phyloP scores from a whole-genome alignment of 1,140 invertebrate genomes.

The Teleogryllus occipitalis region DNA sequence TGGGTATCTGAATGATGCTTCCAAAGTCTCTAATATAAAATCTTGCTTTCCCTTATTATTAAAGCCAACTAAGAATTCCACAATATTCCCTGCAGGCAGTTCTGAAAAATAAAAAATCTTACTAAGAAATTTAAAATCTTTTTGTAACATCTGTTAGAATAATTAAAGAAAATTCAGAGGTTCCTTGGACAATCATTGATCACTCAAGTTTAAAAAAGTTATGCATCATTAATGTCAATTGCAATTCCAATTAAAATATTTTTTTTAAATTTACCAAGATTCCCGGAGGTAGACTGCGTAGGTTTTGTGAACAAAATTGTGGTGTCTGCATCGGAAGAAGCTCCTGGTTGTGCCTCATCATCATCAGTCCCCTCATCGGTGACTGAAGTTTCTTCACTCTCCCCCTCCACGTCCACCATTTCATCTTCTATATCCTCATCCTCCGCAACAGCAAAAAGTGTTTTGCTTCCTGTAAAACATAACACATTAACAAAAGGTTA shows the following conservation, averaged over 20 bases:
- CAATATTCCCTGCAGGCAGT: constrained; percentile 81
- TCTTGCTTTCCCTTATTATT: constrained; percentile 87
- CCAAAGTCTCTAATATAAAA: constrained; percentile 85
- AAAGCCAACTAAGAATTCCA: constrained; percentile 94
- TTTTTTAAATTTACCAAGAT: constrained; percentile 34
- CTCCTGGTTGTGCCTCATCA: constrained; percentile 59
- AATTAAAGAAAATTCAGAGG: constrained; percentile 22
- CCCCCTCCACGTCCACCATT: constrained; percentile 60
- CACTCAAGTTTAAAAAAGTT: neutral
- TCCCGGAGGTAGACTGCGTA: constrained; percentile 43
- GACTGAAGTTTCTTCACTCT: constrained; percentile 37
- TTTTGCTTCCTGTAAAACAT: constrained; percentile 43
- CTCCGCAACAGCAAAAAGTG: constrained; percentile 53
- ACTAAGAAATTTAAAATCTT: neutral
- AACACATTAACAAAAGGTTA: neutral
- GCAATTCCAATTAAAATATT: neutral
- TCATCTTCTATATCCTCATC: constrained; percentile 72
- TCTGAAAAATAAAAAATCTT: constrained; percentile 45
- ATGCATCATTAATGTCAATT: neutral
- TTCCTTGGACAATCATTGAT: constrained; percentile 25
- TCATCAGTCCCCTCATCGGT: constrained; percentile 37
- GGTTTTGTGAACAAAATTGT: constrained; percentile 89
- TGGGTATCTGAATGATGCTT: constrained; percentile 96
- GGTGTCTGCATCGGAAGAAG: constrained; percentile 88
- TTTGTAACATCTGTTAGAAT: neutral